These are phyloP conservation scores for Holacanthella duospinosa DNA, from an alignment of 2,888 invertebrate genomes.

Conservation along the genomic window DNA sequence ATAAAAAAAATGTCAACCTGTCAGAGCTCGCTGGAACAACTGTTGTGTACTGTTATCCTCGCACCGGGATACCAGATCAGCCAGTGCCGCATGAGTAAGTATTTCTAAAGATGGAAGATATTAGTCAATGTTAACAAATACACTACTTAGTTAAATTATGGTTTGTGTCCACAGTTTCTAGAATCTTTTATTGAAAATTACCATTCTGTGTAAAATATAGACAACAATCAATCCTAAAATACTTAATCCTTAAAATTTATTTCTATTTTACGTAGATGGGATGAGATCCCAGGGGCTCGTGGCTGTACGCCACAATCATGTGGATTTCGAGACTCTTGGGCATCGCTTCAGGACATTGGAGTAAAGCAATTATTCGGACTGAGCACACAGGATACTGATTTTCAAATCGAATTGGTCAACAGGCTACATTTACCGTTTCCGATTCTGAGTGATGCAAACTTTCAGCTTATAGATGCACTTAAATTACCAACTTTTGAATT, in stretches of 20 bases:
- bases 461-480: background rate
- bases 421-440: background rate
- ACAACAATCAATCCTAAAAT: too few species aligned
- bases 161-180: too few species aligned
- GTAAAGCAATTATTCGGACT: background rate
- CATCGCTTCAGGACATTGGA: background rate
- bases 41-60: background rate
- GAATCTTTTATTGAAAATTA: too few species aligned
- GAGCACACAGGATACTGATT: background rate
- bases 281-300: background rate
- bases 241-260: too few species aligned
- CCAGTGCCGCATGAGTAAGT: background rate
- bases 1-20: background rate
- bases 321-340: background rate
- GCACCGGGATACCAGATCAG: background rate
- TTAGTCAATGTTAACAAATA: too few species aligned
- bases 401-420: background rate
- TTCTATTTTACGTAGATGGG: slow-evolving; percentile 2
- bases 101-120: too few species aligned
- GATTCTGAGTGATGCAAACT: background rate
- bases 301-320: slow-evolving; percentile 2
- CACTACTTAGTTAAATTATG: too few species aligned
- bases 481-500: slow-evolving; percentile 1
- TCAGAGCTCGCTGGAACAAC: background rate
- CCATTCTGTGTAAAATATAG: too few species aligned